Evolutionary conservation across 2,888 invertebrate genomes (phyloP).

Genomic region (Andrena bicolor): DNA sequence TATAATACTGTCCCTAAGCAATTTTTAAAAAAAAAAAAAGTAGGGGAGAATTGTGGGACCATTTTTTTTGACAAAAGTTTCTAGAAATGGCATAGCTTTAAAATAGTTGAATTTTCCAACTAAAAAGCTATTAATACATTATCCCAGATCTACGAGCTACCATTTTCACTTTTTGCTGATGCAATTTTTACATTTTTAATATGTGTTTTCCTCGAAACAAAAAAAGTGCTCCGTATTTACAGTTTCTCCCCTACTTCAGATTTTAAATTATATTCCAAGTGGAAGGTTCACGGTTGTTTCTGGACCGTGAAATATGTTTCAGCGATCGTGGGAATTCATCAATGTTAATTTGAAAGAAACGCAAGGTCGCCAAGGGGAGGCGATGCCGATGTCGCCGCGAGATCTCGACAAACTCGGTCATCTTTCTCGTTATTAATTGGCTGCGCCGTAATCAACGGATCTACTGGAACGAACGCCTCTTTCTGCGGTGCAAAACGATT

Average conservation of each 20-base stretch:
- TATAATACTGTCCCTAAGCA: too few species aligned
- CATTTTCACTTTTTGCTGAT: too few species aligned
- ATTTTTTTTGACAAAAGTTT: too few species aligned
- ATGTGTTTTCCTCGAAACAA: too few species aligned
- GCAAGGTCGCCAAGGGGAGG: constrained; percentile 50
- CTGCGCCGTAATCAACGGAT: not conserved
- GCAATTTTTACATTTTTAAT: too few species aligned
- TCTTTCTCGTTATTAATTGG: constrained; percentile 34
- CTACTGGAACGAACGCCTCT: not conserved
- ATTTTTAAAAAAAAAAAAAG: too few species aligned
- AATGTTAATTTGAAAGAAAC: constrained; percentile 59
- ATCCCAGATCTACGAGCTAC: too few species aligned
- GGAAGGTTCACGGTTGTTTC: constrained; percentile 36
- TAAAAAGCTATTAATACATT: too few species aligned
- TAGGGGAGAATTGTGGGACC: too few species aligned
- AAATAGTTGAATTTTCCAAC: too few species aligned
- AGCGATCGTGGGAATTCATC: constrained; percentile 52
- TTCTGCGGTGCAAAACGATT: not conserved
- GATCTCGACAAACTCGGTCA: constrained; percentile 50
- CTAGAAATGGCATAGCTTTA: too few species aligned
- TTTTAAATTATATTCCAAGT: constrained; percentile 24
- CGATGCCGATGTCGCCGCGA: constrained; percentile 35
- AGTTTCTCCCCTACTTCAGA: not conserved
- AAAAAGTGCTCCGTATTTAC: too few species aligned
- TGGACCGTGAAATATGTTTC: constrained; percentile 43